Conservation (phyloP, 2,888 invertebrate genomes). For the Caenorhabditis sp. region DNA sequence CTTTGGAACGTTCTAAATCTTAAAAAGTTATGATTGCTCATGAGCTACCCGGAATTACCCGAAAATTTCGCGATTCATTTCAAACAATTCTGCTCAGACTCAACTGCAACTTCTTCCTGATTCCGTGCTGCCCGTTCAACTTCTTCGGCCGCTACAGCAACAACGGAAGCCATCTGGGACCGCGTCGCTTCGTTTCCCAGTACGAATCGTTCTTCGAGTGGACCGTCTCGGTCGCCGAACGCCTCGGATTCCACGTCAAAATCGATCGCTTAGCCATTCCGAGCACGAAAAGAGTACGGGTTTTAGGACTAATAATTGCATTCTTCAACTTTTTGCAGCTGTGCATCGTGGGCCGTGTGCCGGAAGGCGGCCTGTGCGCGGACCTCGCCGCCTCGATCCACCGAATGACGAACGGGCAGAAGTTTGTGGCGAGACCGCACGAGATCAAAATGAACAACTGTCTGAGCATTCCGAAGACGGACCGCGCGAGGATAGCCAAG, state of each 20-base stretch:
- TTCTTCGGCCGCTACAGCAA: conserved; percentile 88
- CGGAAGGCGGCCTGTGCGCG: conserved; percentile 65
- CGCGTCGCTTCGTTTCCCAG: conserved; percentile 32
- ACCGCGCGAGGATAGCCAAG: conserved; percentile 45
- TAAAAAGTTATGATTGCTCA: conserved; percentile 4
- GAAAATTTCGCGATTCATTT: no score
- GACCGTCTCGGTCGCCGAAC: conserved; percentile 81
- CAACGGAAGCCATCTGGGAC: conserved; percentile 43
- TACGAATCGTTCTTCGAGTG: conserved; percentile 57
- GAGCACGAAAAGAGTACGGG: conserved; percentile 92
- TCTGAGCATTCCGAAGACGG: conserved; percentile 49
- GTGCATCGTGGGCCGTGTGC: conserved; percentile 75
- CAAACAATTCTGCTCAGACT: conserved; percentile 60
- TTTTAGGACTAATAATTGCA: no score
- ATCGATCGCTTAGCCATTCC: conserved; percentile 93
- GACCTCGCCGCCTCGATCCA: conserved; percentile 65
- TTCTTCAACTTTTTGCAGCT: conserved; percentile 67
- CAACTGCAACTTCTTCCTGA: conserved; percentile 86
- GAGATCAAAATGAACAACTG: conserved; percentile 73
- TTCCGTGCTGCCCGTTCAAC: conserved; percentile 95
- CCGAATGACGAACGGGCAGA: conserved; percentile 44
- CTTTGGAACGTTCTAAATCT: no score
- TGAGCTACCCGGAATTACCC: no score
- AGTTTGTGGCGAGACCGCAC: conserved; percentile 70
- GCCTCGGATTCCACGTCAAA: conserved; percentile 85